Percentiles rank a stretch among this genome's conserved stretches.
Conservation (phyloP, 2,113 vertebrate genomes). For the Zapornia atra region DNA sequence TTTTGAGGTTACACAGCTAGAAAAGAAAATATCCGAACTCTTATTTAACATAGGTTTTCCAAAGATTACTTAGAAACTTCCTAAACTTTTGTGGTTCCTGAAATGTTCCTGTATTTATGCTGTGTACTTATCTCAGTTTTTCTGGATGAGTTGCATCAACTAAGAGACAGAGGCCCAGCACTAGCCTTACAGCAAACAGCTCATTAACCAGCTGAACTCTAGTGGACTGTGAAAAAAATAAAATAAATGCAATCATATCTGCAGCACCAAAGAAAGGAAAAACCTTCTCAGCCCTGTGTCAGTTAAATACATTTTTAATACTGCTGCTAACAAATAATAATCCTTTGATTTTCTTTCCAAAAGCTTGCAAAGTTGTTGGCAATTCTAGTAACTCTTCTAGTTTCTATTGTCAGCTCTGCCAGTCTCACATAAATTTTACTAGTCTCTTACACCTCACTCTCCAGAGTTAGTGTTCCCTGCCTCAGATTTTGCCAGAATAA, state of each 20-base stretch:
- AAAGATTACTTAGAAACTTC: neutral
- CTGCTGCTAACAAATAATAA: slow-evolving; percentile 23
- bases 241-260: neutral
- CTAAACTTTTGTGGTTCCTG: neutral
- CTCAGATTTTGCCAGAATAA: slow-evolving; percentile 18
- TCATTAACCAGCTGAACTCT: neutral
- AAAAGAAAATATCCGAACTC: neutral
- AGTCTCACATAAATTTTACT: neutral
- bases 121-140: neutral
- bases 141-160: neutral
- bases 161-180: neutral
- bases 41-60: neutral
- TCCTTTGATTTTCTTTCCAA: neutral
- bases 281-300: neutral
- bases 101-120: neutral
- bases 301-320: slow-evolving; percentile 20
- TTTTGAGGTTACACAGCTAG: neutral
- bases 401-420: neutral
- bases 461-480: neutral
- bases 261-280: neutral
- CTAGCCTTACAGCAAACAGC: neutral
- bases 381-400: neutral
- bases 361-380: neutral
- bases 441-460: neutral
- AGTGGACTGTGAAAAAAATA: neutral